Evolutionary conservation across 2,113 vertebrate genomes (phyloP).

Genomic region (Nerophis ophidion): DNA sequence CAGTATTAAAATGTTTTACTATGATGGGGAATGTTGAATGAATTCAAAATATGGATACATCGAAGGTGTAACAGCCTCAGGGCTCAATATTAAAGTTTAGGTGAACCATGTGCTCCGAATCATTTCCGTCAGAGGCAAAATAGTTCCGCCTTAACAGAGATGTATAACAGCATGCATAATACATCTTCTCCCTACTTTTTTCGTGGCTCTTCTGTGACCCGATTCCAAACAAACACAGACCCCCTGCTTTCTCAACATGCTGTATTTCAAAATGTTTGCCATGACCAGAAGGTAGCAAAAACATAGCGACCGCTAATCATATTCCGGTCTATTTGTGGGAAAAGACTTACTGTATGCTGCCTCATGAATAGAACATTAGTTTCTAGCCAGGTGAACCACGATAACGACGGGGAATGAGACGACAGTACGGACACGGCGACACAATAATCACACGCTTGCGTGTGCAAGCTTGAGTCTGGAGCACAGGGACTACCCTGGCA

Average conservation of each 20-base stretch:
- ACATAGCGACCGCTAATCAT: slow-evolving; percentile 13
- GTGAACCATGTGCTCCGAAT: slow-evolving; percentile 16
- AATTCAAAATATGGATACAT: too few relatives aligned
- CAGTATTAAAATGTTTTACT: too few relatives aligned
- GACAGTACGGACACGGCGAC: slow-evolving; percentile 30
- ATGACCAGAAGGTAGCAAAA: slow-evolving; percentile 32
- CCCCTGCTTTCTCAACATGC: slow-evolving; percentile 35
- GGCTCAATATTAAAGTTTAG: background rate
- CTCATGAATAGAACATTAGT: slow-evolving; percentile 64
- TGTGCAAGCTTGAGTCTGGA: slow-evolving; percentile 16
- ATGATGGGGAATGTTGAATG: too few relatives aligned
- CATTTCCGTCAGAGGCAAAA: slow-evolving; percentile 29
- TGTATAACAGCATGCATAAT: slow-evolving; percentile 41
- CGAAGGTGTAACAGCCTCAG: too few relatives aligned
- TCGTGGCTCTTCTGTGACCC: slow-evolving; percentile 33
- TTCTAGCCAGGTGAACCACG: slow-evolving; percentile 48
- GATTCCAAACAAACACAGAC: slow-evolving; percentile 52
- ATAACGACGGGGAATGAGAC: slow-evolving; percentile 35
- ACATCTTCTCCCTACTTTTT: slow-evolving; percentile 2
- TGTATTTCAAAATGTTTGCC: slow-evolving; percentile 46
- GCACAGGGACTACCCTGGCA: slow-evolving; percentile 5
- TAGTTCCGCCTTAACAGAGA: slow-evolving; percentile 36
- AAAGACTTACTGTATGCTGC: slow-evolving; percentile 31
- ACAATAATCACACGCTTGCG: slow-evolving; percentile 25
- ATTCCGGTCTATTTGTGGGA: slow-evolving; percentile 20